Evolutionary conservation across 2,888 invertebrate species (phyloP), one percentile per base, ranked within the genome.

Genomic region (Carterocephalus palaemon): DNA sequence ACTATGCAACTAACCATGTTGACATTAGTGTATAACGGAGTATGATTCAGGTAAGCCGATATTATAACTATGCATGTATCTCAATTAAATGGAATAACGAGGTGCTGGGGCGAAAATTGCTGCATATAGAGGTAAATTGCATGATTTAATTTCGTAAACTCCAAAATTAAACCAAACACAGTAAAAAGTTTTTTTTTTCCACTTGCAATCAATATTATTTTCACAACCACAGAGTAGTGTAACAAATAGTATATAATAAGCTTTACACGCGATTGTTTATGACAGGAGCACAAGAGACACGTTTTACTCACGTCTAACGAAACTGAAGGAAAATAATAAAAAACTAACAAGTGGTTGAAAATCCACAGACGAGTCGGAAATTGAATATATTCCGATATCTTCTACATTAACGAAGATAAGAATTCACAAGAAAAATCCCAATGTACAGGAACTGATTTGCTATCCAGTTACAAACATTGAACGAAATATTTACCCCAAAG

Each of bases 381-480:
- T 94, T 71, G 93, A 94, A 87, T 94, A 93, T 77, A 92, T 93
- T 77, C 93, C 94, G 67, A 92, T 94, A 64, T 92, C 94, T 53
- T 91, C 93, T 34, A 94, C 93, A 56, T 82, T 94, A 67, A 94
- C 93, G 59, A 92, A 93, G 86, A 93, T 94, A 69, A 89, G 92
- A 71, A 90, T 93, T 37, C 92, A 92, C 73, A 92, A 92, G 83
- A 90, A 88, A 66, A 75, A 80, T 48, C 85, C 88, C 48, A 74
- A 76, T 48, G 56, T 72, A 39, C 77, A 77, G 29, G 90, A 91
- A 78, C 88, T 91, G 23, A 76, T 90, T 51, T 91, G 90, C 68
- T 91, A 91, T 66, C 91, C 91, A 19, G 53, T 81, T 13, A 88
- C 88, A 23, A 75, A 67, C 42, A 76, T 85, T 49, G 70, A 79